Conservation (phyloP, 2,797 vertebrate species). For the Sebastes oblongus region DNA sequence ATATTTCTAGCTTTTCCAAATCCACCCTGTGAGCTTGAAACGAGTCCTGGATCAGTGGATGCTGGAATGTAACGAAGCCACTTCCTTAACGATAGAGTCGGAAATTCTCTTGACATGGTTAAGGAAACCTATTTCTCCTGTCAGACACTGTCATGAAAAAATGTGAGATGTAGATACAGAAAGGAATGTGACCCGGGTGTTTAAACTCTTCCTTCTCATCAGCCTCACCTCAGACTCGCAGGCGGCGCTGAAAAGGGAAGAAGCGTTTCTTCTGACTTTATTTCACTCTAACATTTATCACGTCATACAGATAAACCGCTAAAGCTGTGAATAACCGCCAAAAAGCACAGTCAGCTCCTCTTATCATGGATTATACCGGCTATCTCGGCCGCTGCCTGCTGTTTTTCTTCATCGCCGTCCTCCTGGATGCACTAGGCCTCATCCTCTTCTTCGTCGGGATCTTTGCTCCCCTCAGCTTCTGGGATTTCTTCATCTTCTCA, state of each 20-base stretch:
- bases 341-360: neutral
- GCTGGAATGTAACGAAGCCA: neutral
- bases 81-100: neutral
- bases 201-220: conserved; percentile 43
- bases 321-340: neutral
- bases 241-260: neutral
- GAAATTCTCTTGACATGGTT: conserved; percentile 12
- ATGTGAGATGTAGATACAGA: conserved; percentile 40
- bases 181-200: conserved; percentile 52
- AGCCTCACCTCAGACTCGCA: conserved; percentile 3
- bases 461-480: conserved; percentile 72
- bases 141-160: conserved; percentile 24
- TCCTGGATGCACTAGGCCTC: conserved; percentile 78
- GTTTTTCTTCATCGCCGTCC: conserved; percentile 70
- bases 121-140: conserved; percentile 26
- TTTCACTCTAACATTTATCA: neutral
- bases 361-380: conserved; percentile 61
- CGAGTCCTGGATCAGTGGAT: neutral
- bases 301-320: neutral
- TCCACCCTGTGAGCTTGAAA: conserved; percentile 10
- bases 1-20: neutral
- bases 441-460: conserved; percentile 81
- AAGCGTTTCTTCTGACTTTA: neutral
- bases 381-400: conserved; percentile 59
- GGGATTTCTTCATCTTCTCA: conserved; percentile 84